phyloP scores from a whole-genome alignment of 1,140 invertebrate genomes.

The Octopus bimaculoides region DNA sequence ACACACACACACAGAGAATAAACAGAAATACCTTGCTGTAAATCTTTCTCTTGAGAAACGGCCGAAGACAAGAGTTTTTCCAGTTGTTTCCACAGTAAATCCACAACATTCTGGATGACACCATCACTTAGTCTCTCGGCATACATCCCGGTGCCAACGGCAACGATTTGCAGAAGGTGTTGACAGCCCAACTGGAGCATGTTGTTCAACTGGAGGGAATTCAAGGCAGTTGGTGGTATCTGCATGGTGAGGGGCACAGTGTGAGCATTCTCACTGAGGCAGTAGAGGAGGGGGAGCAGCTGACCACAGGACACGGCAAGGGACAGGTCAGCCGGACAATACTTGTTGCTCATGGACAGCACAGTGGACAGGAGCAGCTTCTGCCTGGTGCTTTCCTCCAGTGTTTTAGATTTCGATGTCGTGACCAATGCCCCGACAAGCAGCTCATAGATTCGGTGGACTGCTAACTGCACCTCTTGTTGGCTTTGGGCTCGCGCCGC shows the following conservation, averaged over 20 bases:
- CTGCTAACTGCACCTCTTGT: conserved; percentile 51
- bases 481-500: conserved; percentile 49
- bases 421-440: conserved; percentile 44
- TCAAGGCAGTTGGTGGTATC: conserved; percentile 35
- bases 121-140: conserved; percentile 58
- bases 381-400: conserved; percentile 44
- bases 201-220: conserved; percentile 38
- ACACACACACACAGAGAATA: too few species aligned
- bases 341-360: conserved; percentile 64
- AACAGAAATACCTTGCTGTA: neutral
- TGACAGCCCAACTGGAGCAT: conserved; percentile 54
- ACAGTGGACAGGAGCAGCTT: conserved; percentile 60
- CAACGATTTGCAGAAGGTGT: conserved; percentile 62
- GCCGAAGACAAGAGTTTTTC: conserved; percentile 27
- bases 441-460: conserved; percentile 54
- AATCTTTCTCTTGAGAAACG: neutral
- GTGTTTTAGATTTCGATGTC: conserved; percentile 30
- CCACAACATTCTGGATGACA: conserved; percentile 57
- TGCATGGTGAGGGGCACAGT: conserved; percentile 37
- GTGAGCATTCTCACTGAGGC: conserved; percentile 45
- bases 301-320: conserved; percentile 62
- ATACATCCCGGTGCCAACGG: conserved; percentile 61
- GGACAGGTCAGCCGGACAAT: conserved; percentile 63
- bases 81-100: conserved; percentile 60
- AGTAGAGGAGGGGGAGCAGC: conserved; percentile 60